Evolutionary conservation across 2,888 invertebrate genomes (phyloP), one percentile per base, ranked within the genome.

Genomic region (Agonopterix arenella): DNA sequence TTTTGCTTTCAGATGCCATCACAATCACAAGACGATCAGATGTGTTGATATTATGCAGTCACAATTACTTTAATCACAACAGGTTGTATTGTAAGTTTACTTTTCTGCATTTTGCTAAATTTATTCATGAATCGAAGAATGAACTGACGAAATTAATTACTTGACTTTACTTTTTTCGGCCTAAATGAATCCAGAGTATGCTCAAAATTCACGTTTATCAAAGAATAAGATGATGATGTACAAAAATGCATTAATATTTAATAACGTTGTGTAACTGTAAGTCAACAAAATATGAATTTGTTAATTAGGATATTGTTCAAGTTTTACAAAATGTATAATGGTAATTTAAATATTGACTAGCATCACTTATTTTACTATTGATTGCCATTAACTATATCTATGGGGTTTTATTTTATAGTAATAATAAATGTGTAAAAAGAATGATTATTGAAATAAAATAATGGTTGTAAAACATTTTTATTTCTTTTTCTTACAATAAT

Each of bases 1-100:
- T 28, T 28, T 28, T 28, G 28, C 4, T 89, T 89, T 50, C 80
- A 92, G 92, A 83, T 78, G 75, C 83, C 76, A 54, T 60, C 82
- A 61, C 84, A 81, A 54, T 60, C 82, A 61, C 84, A 81, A 61
- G 89, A 90, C 62, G 86, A 90, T 60, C 83, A 89, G 65, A 88
- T 88, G 86, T 85, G 84, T 84, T 88, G 83, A 84, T 76, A 60
- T 46, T 56, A 18, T 28, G 37, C 47, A 52, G 50, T 58, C 55
- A 54, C 55, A 62, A 56, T 58, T 59, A 54, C 59, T 61, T 62
- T 64, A 28, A 28, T 28, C 28, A 28, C 61, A 62, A 59, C 56
- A 52, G 42, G 40, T 13, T 38, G 38, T 38, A 28, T 28, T 28
- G 46, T n/a, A n/a, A 28, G n/a, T 3, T 38, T 46, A 18, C 28